These are phyloP conservation scores for Caenorhabditis afra DNA, from an alignment of 2,888 invertebrate species.

Conservation along the genomic window DNA sequence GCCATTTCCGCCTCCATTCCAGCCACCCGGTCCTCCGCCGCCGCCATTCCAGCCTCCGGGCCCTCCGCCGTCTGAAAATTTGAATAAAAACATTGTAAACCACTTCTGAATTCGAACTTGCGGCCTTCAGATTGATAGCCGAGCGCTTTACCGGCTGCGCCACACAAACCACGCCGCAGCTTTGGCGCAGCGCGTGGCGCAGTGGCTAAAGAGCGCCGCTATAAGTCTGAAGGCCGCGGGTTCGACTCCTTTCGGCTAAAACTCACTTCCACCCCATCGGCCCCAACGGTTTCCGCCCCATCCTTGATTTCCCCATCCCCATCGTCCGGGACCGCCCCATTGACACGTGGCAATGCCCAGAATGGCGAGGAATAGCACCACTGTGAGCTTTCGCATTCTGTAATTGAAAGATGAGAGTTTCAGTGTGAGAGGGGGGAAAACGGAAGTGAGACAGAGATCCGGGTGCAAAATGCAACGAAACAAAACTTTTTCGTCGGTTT, in stretches of 20 bases:
- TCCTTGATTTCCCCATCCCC: conserved; percentile 17
- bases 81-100: too few species aligned
- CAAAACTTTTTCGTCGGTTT: conserved; percentile 13
- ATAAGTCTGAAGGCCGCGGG: neutral
- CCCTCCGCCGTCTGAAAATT: neutral
- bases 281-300: conserved; percentile 40
- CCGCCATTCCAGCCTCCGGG: neutral
- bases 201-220: too few species aligned
- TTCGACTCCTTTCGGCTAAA: too few species aligned
- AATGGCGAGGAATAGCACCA: conserved; percentile 18
- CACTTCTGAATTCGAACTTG: too few species aligned
- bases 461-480: conserved; percentile 24
- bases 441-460: neutral
- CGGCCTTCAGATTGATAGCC: too few species aligned
- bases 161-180: too few species aligned
- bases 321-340: conserved; percentile 45
- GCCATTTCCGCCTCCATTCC: too few species aligned
- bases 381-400: conserved; percentile 34
- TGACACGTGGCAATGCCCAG: conserved; percentile 26
- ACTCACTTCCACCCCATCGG: conserved; percentile 20
- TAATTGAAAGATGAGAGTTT: neutral
- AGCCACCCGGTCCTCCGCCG: neutral
- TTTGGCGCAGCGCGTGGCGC: too few species aligned
- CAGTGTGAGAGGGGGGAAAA: too few species aligned
- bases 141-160: too few species aligned